Evolutionary conservation across 64 coral and sea anemone species (phyloP), one percentile per base, ranked within the genome.

Genomic region (Porites lutea): DNA sequence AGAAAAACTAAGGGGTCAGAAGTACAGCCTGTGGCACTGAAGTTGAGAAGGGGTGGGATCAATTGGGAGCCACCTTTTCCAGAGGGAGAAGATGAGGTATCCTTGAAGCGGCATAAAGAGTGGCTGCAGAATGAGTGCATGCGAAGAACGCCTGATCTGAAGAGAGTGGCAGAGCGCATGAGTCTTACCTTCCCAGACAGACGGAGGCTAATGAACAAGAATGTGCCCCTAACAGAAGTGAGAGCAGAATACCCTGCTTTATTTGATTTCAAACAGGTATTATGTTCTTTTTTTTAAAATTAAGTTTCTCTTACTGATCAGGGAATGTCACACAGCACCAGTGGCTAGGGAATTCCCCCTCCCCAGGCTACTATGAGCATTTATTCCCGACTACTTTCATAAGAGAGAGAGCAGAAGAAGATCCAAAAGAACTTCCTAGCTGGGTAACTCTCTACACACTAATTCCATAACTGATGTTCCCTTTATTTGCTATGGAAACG

Each of bases 31-130:
- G 93, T 87, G 6, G 43, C 37, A 37, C 16, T 27, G 9, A 63
- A 88, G 10, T 62, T 90, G 22, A 52, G 74, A 64, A 69, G 88
- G 64, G 88, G 93, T 7, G 80, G 47, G 1, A 78, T 90, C 13
- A 90, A 90, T 23, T 94, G 88, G 79, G 80, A 87, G 22, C 88
- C 87, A 59, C 72, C 88, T 8, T 95, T 54, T 50, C 93, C 88
- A 21, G 93, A 90, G 45, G 93, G 93, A 13, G 88, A 95, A 58
- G 93, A 95, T 75, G 88, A 90, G 72, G 2, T 51, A 8, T 90
- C 93, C 3, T 59, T 94, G 53, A 58, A 90, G 65, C n/a, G 22
- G 9, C 79, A 90, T n/a, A 96, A 92, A 43, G 75, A 88, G 7
- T 80, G 57, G n/a, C 45, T 96, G 0, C 64, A 92, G 19, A 88